Base-by-base conservation (phyloP, 2,797 vertebrate species). In the Ctenopoma kingsleyae region DNA sequence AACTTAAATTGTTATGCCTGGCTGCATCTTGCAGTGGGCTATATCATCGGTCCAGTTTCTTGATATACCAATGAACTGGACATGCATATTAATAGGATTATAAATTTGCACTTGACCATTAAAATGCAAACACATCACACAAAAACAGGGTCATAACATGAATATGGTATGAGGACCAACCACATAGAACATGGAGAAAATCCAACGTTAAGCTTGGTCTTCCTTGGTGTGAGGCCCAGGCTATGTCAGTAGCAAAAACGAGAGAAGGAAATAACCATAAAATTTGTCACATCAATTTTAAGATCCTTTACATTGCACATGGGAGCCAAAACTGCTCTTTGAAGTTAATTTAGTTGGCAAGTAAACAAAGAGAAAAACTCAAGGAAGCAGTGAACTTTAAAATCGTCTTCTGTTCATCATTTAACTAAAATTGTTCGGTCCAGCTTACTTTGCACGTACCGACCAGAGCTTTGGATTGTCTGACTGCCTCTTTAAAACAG, bases 341-440 rank as follows among this genome's bases (percentile, higher is more conserved):
- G 10, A 72, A 53, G 30, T 67, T 30, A 44, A 69, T 66, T 64
- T 35, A 59, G 32, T 71, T 20, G 36, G 25, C 43, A 53, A 73
- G 61, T 48, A 71, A 82, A 69, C 63, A 58, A 52, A 38, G 54
- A 20, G 54, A 43, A 79, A 59, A 80, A 66, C 58, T 67, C 15
- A 2, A 23, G 41, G 57, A 66, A 75, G 46, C 36, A 50, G 23
- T 11, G 25, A 62, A 67, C 32, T 59, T 54, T n/a, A 61, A 65
- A 75, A 58, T 27, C 46, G 43, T 76, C 35, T 20, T 64, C 44
- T 17, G 51, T 64, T 78, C 35, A 58, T 81, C 62, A 71, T 79
- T 84, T 62, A 76, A 47, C 62, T 71, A 63, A 84, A 78, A 88
- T 84, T 77, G 81, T 78, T 76, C 71, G 78, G 68, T 72, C 30